phyloP scores from a whole-genome alignment of 2,113 vertebrate species.

The Oncorhynchus clarkii region DNA sequence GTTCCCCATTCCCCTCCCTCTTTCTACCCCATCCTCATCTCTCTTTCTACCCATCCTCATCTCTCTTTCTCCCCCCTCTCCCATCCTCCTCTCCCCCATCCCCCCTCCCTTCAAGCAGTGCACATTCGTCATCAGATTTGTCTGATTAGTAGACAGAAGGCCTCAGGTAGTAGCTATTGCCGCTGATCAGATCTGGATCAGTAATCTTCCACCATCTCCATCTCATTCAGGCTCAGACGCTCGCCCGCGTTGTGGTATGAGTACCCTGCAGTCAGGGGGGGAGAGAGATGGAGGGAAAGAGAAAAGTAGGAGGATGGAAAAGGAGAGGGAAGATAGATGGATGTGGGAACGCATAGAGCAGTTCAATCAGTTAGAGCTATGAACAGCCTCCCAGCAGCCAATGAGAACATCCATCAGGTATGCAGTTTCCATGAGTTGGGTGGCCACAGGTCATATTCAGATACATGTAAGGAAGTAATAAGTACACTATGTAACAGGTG shows the following conservation, averaged over 20 bases:
- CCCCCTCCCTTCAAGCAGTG: constrained; percentile 74
- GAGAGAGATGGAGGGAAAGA: not conserved
- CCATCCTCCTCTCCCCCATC: not conserved
- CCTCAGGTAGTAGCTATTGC: constrained; percentile 86
- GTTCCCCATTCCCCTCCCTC: not conserved
- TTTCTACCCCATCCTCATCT: constrained; percentile 14
- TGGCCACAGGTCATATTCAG: too few relatives aligned
- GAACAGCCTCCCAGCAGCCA: too few relatives aligned
- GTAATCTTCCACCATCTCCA: constrained; percentile 94
- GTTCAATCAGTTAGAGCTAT: too few relatives aligned
- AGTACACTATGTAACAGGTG: too few relatives aligned
- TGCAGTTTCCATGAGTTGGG: too few relatives aligned
- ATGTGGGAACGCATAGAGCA: too few relatives aligned
- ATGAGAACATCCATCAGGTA: not conserved
- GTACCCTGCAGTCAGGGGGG: constrained; percentile 74
- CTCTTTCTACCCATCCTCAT: constrained; percentile 1
- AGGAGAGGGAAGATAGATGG: too few relatives aligned
- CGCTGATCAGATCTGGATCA: constrained; percentile 70
- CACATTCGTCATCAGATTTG: constrained; percentile 80
- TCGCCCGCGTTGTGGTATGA: constrained; percentile 84
- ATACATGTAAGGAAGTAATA: too few relatives aligned
- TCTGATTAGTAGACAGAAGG: constrained; percentile 81
- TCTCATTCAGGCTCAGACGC: constrained; percentile 81
- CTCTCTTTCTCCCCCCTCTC: not conserved
- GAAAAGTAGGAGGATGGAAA: too few relatives aligned